These are phyloP conservation scores for Pseudococcus longispinus DNA, from an alignment of 2,888 invertebrate genomes.

Conservation along the genomic window DNA sequence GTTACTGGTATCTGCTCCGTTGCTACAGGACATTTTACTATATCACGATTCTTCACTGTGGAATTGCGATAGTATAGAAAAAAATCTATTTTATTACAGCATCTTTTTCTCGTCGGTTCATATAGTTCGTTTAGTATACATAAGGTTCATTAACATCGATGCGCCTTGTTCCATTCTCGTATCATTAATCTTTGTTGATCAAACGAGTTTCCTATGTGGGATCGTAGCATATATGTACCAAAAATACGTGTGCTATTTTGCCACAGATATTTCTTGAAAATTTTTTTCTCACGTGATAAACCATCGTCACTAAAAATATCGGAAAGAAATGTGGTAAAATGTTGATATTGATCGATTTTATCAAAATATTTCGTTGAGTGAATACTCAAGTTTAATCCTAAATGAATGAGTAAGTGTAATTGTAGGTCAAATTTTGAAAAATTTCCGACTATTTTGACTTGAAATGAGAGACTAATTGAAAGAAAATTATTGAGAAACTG, in stretches of 20 bases:
- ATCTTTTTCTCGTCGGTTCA: not conserved
- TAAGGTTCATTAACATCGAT: constrained; percentile 22
- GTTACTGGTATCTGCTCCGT: not conserved
- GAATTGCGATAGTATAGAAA: not conserved
- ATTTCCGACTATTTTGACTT: no score
- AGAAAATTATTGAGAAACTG: no score
- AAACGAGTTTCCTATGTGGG: not conserved
- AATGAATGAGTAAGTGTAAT: no score
- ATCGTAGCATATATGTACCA: not conserved
- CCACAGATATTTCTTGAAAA: not conserved
- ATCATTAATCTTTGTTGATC: constrained; percentile 22
- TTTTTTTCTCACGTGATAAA: not conserved
- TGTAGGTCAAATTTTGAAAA: no score
- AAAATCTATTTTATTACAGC: not conserved
- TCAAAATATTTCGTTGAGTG: no score
- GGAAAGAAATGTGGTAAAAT: no score
- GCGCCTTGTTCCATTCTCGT: not conserved
- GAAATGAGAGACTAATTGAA: no score
- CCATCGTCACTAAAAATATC: no score
- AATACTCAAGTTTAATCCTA: no score
- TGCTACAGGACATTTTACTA: not conserved
- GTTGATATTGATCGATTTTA: no score
- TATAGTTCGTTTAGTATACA: not conserved
- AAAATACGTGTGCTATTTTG: not conserved
- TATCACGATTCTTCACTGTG: not conserved